Base-by-base conservation (phyloP, 2,888 invertebrate genomes). In the Plebejus melissa region DNA sequence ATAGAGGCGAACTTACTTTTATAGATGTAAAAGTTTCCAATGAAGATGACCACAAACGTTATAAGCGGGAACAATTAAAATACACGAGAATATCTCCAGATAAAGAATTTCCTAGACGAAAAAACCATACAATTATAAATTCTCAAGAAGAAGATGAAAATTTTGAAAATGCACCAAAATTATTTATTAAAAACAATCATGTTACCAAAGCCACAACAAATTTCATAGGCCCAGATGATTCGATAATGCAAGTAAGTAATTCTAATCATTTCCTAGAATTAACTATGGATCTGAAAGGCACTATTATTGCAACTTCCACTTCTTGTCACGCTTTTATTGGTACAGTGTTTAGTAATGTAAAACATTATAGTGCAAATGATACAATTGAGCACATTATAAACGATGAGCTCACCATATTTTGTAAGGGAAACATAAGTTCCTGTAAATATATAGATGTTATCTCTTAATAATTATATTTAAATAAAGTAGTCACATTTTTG, bases 261-360 rank as follows among this genome's bases (percentile, higher is more conserved):
- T 2, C 16, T 22, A 72, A 72, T 7, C 41, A 41, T 70, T 77
- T 74, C n/a, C 57, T 46, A 32, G 78, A 81, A 7, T 75, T 81
- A 57, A 87, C 86, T 2, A 85, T 93, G 75, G 93, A 93, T 83
- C 83, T 92, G 76, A 89, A 88, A 80, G 93, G 93, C 13, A 87
- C 90, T 82, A 84, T 93, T 75, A 83, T 93, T 75, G 90, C 90
- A 38, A 89, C 91, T 28, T 81, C 85, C 79, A 87, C 84, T 58
- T 79, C 87, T 1, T 93, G 93, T 58, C 93, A 93, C 80, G 90
- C 92, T 4, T 92, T 93, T 78, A 82, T 93, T 75, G 93, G 92
- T 60, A 87, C 87, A 75, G 80, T 93, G 74, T 91, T 91, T 78
- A 89, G 82, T 79, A 88, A 90, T 79, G 85, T 83, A 32, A 77